Percentiles rank a stretch among this genome's conserved stretches.
phyloP scores from a whole-genome alignment of 2,888 invertebrate species.

The Diploptera punctata region DNA sequence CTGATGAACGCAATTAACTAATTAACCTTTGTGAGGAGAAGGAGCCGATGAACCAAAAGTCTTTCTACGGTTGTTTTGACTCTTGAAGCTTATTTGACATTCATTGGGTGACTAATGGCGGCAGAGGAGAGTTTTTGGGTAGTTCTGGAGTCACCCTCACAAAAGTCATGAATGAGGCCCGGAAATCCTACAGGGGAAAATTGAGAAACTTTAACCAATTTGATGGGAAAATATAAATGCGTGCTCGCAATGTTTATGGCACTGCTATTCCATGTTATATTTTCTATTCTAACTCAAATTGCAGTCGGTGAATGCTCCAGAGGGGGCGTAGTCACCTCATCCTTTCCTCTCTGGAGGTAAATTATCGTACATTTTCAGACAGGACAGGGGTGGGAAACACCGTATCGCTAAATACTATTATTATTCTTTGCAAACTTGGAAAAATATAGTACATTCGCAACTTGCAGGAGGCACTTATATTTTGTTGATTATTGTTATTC shows the following conservation, averaged over 20 bases:
- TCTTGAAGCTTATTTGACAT: constrained; percentile 11
- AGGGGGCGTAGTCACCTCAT: neutral
- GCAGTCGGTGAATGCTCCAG: neutral
- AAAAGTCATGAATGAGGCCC: neutral
- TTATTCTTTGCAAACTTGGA: no score
- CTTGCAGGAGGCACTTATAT: no score
- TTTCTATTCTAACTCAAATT: constrained; percentile 3
- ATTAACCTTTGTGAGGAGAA: constrained; percentile 27
- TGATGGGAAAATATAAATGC: constrained; percentile 44
- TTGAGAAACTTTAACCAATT: constrained; percentile 44
- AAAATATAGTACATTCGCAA: no score
- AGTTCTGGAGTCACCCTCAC: neutral
- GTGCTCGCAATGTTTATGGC: constrained; percentile 43
- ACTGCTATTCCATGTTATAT: neutral
- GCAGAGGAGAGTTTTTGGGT: neutral
- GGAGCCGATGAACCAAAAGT: constrained; percentile 13
- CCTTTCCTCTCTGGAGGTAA: neutral
- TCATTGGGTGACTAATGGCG: constrained; percentile 8
- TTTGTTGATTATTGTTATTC: no score
- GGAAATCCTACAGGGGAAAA: constrained; percentile 32
- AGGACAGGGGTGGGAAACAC: no score
- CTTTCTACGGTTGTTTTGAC: constrained; percentile 27
- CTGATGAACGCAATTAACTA: constrained; percentile 30
- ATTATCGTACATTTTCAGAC: constrained; percentile 2
- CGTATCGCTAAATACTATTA: no score